Evolutionary conservation across 2,797 vertebrate species (phyloP), one percentile per base, ranked within the genome.

Genomic region (Hozukius guyotensis): DNA sequence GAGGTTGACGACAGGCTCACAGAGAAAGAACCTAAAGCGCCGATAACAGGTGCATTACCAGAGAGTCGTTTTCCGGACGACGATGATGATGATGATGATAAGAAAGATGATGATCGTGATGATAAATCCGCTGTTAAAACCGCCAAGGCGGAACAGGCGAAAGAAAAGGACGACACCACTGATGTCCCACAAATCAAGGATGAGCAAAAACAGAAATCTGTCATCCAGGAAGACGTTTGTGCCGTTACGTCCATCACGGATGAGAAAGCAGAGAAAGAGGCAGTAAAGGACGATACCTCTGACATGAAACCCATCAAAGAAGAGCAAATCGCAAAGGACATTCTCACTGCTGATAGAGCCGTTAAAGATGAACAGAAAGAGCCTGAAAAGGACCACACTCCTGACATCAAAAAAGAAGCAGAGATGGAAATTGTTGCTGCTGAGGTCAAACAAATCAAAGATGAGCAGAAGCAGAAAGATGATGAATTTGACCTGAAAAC

Each of bases 1-100:
- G 94, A 93, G 24, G 87, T 88, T 24, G 69, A 87, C 6, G 12
- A 74, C 27, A 49, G 4, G 11, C 55, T 83, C 36, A 87, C 87
- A 87, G 77, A 91, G 20, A 81, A 87, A n/a, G 85, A 91, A 65
- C 22, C 82, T 73, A 92, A 94, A 84, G 93, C 88, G n/a, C 86
- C 84, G 42, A 76, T 27, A 72, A 59, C 80, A 64, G 89, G 91
- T 42, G 92, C 83, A 80, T 96, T 96, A 4, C 72, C 91, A 34
- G 94, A 96, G 68, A 95, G 92, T 83, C 91, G 76, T 2, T 96
- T 96, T 75, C 89, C 95, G 5, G 96, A 97, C 18, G 96, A 87
- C 16, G 82, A 74, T 20, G 31, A 87, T 32, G 86, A 91, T 4
- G 5, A 72, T 5, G 38, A 42, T 42, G 38, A 72, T 5, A 75